A percentile compares a stretch with the other conserved stretches of the same genome.
Evolutionary conservation across 1,140 invertebrate species (phyloP).

Genomic region (Melanaphis sacchari): DNA sequence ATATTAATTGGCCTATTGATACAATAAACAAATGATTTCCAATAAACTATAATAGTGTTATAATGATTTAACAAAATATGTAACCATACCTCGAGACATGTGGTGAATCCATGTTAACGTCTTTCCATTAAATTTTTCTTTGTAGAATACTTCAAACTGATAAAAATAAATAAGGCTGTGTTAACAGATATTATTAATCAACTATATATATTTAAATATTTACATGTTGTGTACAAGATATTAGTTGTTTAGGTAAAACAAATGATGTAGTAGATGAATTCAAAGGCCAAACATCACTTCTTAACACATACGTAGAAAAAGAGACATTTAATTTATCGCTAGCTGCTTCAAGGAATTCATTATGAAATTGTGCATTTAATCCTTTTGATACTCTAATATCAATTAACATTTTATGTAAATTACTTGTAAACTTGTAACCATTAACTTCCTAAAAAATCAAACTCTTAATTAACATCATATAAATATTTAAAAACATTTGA

Average conservation of each 20-base stretch:
- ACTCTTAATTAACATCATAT: not conserved
- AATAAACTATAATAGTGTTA: not conserved
- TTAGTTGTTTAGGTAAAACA: constrained; percentile 87
- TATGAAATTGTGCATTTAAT: constrained; percentile 88
- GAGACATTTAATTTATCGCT: constrained; percentile 78
- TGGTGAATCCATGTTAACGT: constrained; percentile 97
- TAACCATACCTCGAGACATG: constrained; percentile 88
- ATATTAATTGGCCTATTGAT: constrained; percentile 72
- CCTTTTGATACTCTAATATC: constrained; percentile 94
- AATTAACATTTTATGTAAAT: constrained; percentile 97
- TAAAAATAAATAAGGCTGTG: not conserved
- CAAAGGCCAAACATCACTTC: constrained; percentile 96
- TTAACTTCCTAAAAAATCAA: constrained; percentile 82
- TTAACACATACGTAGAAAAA: constrained; percentile 75
- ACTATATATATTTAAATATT: constrained; percentile 60
- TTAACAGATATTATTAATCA: not conserved
- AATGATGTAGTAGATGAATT: constrained; percentile 82
- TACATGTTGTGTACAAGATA: constrained; percentile 84
- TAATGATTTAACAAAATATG: not conserved
- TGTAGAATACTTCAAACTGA: constrained; percentile 94
- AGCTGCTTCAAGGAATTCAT: constrained; percentile 70
- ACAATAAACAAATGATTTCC: constrained; percentile 33
- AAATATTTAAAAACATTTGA: not conserved
- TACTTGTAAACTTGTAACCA: constrained; percentile 98
- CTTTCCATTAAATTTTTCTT: constrained; percentile 88